Conservation (phyloP, 2,113 vertebrate species). For the Planiliza haematocheilus region DNA sequence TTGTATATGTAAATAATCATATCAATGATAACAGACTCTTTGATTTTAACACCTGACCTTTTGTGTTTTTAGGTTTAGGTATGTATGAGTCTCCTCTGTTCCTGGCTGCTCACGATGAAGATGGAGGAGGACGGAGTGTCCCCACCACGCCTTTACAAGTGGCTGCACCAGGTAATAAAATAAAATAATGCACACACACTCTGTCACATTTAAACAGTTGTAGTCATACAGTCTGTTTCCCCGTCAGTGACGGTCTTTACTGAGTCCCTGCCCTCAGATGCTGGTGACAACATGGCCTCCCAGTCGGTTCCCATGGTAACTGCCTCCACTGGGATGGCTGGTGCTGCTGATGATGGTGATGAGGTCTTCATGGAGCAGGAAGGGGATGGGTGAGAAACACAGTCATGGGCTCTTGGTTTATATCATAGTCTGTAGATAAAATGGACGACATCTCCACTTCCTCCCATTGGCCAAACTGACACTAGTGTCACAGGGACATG, state of each 20-base stretch:
- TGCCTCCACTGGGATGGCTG: constrained; percentile 88
- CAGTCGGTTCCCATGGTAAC: constrained; percentile 99
- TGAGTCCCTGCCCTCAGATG: constrained; percentile 89
- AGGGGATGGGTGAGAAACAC: constrained; percentile 88
- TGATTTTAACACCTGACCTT: not conserved
- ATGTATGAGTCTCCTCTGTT: constrained; percentile 98
- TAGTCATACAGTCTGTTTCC: not conserved
- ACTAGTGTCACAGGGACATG: no score
- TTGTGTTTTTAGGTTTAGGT: constrained; percentile 85
- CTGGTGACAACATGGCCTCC: constrained; percentile 91
- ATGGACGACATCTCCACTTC: no score
- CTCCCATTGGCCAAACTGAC: no score
- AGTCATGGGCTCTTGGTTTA: not conserved
- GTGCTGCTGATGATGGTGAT: constrained; percentile 90
- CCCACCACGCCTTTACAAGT: constrained; percentile 97
- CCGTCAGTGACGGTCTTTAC: constrained; percentile 92
- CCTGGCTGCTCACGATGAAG: constrained; percentile 94
- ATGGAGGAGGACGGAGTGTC: constrained; percentile 95
- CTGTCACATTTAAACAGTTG: no score
- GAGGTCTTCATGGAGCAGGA: constrained; percentile 97
- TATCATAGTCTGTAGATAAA: not conserved
- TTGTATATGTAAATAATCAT: no score
- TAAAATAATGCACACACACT: not conserved
- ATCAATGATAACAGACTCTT: not conserved
- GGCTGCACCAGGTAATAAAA: constrained; percentile 90